Base-by-base conservation (phyloP, 2,888 invertebrate species). In the Acleris holmiana region DNA sequence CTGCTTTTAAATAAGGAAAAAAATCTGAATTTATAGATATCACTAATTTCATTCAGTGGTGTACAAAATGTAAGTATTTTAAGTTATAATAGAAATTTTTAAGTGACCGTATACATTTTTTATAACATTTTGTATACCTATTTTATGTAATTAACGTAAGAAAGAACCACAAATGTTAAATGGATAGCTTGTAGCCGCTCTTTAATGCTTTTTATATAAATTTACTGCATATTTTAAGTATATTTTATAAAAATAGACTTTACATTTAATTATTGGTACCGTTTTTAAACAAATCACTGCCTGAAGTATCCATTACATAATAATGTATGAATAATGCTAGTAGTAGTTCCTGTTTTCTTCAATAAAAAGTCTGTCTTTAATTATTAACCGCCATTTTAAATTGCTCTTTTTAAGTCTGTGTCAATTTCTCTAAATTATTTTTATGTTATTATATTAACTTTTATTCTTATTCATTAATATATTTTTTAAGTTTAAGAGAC, bases 51-150 rank as follows among this genome's bases (percentile, higher is more conserved):
- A 53, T 55, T 58, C 40, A 53, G 41, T 48, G 23, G 44, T 62
- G 58, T 64, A 64, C 63, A 64, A 58, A 58, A 58, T 57, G 51
- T 46, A 50, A 44, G 49, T 47, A 40, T 44, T 46, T 50, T 62
- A 51, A 53, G 53, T 61, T 61, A 47, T 47, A 53, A 44, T 35
- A 35, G 35, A 44, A 61, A 10, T 18, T 18, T 19, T 47, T 47
- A 47, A 18, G 10, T 47, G 19, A 47, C 41, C 17, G 44, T 44
- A n/a, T 44, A 17, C 13, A n/a, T 7, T 44, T 44, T 44, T n/a
- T 7, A 44, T 35, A 13, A 35, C 35, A n/a, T 35, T 35, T 35
- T 35, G 29, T 44, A 44, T 44, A 44, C n/a, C n/a, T n/a, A n/a
- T 44, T 44, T 44, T 44, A 44, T 44, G 44, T 17, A 44, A 44